A percentile compares a stretch with the other conserved stretches of the same genome.
Evolutionary conservation across 2,888 invertebrate genomes (phyloP).

Genomic region (Cordylochernes scorpioides): DNA sequence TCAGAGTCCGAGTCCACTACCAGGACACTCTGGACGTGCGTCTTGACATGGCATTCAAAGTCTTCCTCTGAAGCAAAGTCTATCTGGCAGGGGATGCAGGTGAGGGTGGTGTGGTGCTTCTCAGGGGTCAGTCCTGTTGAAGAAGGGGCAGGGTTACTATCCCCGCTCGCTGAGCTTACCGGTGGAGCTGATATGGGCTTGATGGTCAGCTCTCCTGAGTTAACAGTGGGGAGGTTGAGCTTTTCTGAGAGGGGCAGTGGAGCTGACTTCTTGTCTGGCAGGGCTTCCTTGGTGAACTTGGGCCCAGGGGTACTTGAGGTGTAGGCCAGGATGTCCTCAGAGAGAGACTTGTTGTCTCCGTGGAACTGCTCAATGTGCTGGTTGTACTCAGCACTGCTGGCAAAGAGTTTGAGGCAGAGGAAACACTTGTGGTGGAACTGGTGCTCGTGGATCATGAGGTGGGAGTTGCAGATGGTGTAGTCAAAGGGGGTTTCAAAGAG

Average conservation of each 20-base stretch:
- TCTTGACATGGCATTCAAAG: constrained; percentile 6
- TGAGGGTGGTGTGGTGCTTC: constrained; percentile 1
- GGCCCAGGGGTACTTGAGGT: not conserved
- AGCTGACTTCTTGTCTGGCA: not conserved
- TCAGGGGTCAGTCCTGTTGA: too few relatives aligned
- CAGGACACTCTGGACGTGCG: constrained; percentile 6
- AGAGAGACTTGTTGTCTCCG: not conserved
- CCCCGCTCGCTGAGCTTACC: not conserved
- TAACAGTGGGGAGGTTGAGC: not conserved
- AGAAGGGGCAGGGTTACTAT: not conserved
- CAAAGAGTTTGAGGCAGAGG: constrained; percentile 3
- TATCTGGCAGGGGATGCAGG: constrained; percentile 6
- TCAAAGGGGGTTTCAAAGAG: constrained; percentile 1
- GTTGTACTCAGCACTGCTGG: constrained; percentile 1
- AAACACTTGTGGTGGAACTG: constrained; percentile 2
- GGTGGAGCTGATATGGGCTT: too few relatives aligned
- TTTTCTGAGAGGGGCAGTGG: not conserved
- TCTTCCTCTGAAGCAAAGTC: constrained; percentile 5
- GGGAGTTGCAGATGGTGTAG: constrained; percentile 1
- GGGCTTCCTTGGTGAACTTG: not conserved
- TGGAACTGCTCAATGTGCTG: constrained; percentile 2
- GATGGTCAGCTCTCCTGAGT: not conserved
- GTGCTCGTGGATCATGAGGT: not conserved
- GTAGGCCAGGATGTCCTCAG: too few relatives aligned
- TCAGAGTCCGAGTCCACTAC: constrained; percentile 2